phyloP scores from a whole-genome alignment of 2,888 invertebrate genomes.

The Noctua fimbriata region DNA sequence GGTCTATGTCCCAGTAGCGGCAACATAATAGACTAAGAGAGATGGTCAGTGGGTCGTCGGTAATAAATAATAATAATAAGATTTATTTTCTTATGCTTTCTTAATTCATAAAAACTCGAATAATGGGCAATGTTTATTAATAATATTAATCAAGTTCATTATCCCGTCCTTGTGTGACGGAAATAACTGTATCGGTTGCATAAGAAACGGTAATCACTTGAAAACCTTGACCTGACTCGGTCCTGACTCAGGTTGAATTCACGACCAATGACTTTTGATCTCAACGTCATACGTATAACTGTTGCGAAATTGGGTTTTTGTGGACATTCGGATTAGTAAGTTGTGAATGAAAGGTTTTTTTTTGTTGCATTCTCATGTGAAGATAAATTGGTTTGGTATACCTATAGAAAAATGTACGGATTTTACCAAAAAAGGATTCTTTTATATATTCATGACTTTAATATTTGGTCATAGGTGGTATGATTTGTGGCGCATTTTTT shows the following conservation, averaged over 20 bases:
- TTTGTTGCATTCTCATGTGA: constrained; percentile 10
- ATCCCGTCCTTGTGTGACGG: constrained; percentile 47
- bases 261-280: constrained; percentile 52
- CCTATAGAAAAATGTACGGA: background rate
- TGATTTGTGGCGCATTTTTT: background rate
- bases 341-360: background rate
- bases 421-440: background rate
- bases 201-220: constrained; percentile 46
- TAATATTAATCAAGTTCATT: constrained; percentile 24
- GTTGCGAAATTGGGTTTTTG: constrained; percentile 42
- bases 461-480: background rate
- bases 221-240: constrained; percentile 58
- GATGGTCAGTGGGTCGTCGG: too few species aligned
- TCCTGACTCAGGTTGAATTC: constrained; percentile 55
- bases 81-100: too few species aligned
- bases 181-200: constrained; percentile 53
- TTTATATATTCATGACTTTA: background rate
- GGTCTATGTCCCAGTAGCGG: background rate
- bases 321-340: constrained; percentile 11
- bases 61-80: too few species aligned
- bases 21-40: background rate
- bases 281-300: constrained; percentile 34
- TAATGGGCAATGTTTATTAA: constrained; percentile 4
- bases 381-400: background rate
- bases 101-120: background rate